Evolutionary conservation across 2,113 vertebrate genomes (phyloP), one percentile per base, ranked within the genome.

Genomic region (Camelus dromedarius): DNA sequence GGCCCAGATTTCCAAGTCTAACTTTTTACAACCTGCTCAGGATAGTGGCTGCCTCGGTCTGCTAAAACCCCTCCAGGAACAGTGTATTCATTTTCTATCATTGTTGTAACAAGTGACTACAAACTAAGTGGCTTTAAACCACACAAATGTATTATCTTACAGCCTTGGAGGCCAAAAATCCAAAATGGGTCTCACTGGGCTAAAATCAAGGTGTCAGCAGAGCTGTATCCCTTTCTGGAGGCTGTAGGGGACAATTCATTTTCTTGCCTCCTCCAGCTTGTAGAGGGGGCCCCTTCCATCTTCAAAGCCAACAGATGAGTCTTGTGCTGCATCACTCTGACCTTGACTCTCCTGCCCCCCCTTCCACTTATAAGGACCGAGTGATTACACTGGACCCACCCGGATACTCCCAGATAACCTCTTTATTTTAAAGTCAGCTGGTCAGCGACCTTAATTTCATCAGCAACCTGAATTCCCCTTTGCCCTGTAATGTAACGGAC

Each of bases 401-500:
- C 75, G 26, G 46, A 70, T 48, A 64, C 46, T 28, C 18, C 77
- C 76, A 62, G 77, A 70, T 66, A 32, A 22, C 42, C 15, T 77
- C 60, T 48, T 56, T 20, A 10, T 48, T 30, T 7, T 35, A n/a
- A 79, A 18, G 16, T 69, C 48, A 32, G 54, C 62, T 84, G 56
- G n/a, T 84, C 19, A 73, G n/a, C 64, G 48, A 38, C 18, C 38
- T 69, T 54, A 32, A 60, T 52, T 38, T 82, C 54, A 38, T 52
- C 73, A 87, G n/a, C 14, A 24, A 67, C 18, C 22, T 56, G 35
- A 72, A 72, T 82, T 79, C 56, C 80, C 10, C 76, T 73, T 46
- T 64, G 38, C 38, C 2, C 0, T 6, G 14, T 50, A 48, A 58
- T 0, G 1, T 32, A 35, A 22, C 58, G 5, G 28, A 15, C 19